Base-by-base conservation (phyloP, 1,140 invertebrate genomes). In the Heliconius hewitsoni region DNA sequence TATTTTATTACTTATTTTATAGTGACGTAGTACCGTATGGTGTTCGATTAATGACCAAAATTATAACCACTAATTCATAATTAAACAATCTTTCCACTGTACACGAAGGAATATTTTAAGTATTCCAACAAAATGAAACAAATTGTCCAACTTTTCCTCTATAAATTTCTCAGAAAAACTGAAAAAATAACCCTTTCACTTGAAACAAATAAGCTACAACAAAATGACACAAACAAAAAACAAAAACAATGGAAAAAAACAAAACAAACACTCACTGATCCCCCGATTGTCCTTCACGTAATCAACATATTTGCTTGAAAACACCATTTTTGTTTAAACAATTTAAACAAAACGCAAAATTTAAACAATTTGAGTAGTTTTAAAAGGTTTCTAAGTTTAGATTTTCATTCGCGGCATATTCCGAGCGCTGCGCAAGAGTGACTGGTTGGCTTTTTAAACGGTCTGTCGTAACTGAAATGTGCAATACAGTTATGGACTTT, bases 191-290 rank as follows among this genome's bases (percentile, higher is more conserved):
- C 70, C 18, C 34, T 39, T 39, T 72, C 71, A 66, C 60, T 66
- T 1, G 9, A 27, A 11, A 13, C 9, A 66, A 8, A 60, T 2
- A 55, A 55, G 18, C 8, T 55, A 19, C 8, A 55, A 60, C 57
- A 27, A 60, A 23, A n/a, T n/a, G 23, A 60, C 23, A 60, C 19
- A 60, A 30, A 30, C 55, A 57, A 30, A 27, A 27, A 27, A 11
- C 23, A 30, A 66, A 66, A 66, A 30, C 23, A 81, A 81, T 23
- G 70, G 52, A 75, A 74, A 74, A 37, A 37, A 77, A 71, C 50
- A 76, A 81, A 16, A 23, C 9, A 66, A 81, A 75, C 80, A 91
- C 90, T 91, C 86, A 91, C 90, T 87, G 80, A 90, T 88, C 60
- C 81, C 83, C 72, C 87, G 78, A 81, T 90, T 87, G 74, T 85